These are phyloP conservation scores for Motacilla alba DNA, from an alignment of 2,113 vertebrate genomes.

Conservation along the genomic window DNA sequence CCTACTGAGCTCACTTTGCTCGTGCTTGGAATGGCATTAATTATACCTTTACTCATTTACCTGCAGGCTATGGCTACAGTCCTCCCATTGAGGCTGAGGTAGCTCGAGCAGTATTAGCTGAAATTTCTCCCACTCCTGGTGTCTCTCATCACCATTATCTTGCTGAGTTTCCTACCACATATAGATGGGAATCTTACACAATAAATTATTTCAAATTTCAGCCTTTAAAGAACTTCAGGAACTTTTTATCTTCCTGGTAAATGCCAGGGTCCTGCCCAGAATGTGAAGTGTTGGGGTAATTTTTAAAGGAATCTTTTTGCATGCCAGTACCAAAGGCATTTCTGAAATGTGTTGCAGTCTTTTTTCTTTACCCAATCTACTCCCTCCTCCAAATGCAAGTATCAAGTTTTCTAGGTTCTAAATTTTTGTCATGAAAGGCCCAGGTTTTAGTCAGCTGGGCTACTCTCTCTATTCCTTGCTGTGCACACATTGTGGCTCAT, in stretches of 20 bases:
- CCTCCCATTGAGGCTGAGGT: background rate
- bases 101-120: background rate
- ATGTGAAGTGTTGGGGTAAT: background rate
- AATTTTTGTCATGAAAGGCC: background rate
- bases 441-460: background rate
- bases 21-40: background rate
- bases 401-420: background rate
- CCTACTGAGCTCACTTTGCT: background rate
- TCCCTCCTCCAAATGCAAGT: background rate
- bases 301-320: background rate
- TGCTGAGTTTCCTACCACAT: background rate
- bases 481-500: background rate
- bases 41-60: background rate
- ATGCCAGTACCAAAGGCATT: background rate
- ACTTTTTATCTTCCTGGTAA: background rate
- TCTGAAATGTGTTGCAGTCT: background rate
- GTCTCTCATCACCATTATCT: background rate
- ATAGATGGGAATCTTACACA: background rate
- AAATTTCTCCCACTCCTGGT: background rate
- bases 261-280: background rate
- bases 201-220: background rate
- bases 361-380: background rate
- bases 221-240: background rate
- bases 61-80: background rate
- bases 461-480: background rate